Evolutionary conservation across 2,113 vertebrate species (phyloP), one percentile per base, ranked within the genome.

Genomic region (Corvus cornix): DNA sequence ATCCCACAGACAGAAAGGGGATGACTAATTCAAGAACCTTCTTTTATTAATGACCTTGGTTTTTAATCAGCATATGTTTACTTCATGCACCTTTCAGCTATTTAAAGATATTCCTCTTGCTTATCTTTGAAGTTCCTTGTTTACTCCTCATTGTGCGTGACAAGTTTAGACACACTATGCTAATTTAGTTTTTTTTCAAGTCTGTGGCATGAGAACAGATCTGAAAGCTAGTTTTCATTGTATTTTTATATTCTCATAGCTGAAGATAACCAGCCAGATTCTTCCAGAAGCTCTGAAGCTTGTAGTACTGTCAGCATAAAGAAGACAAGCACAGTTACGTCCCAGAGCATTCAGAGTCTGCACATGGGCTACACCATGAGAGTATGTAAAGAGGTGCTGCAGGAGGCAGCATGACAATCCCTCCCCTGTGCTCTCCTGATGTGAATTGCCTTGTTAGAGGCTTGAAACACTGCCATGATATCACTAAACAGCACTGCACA

Each of bases 51-150:
- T 74, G 44, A 83, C 75, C 56, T 88, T 73, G 53, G 68, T 89
- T 63, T 22, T 87, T 94, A 90, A 96, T 90, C 62, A 92, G 69
- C 62, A 91, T 74, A 58, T 90, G 76, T 86, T 94, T 94, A 87
- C 26, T 70, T 92, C 53, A 78, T 35, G 11, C 17, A 88, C 35
- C 58, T 89, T 86, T 89, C 81, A 78, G 69, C 63, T 92, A 72
- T 39, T 60, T 63, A 67, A 91, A 90, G 41, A 78, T 56, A 88
- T 17, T 81, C 35, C 58, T 52, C 55, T 66, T 74, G 43, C 43
- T 83, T 59, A n/a, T 39, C 84, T 96, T 90, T 96, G 94, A 89
- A 90, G 73, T 95, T 89, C 75, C 82, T 94, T 85, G 72, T 86
- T 97, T 96, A 89, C n/a, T 46, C n/a, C 46, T 94, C 5, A 5